Evolutionary conservation across 2,113 vertebrate species (phyloP), one percentile per base, ranked within the genome.

Genomic region (Atlantisia rogersi): DNA sequence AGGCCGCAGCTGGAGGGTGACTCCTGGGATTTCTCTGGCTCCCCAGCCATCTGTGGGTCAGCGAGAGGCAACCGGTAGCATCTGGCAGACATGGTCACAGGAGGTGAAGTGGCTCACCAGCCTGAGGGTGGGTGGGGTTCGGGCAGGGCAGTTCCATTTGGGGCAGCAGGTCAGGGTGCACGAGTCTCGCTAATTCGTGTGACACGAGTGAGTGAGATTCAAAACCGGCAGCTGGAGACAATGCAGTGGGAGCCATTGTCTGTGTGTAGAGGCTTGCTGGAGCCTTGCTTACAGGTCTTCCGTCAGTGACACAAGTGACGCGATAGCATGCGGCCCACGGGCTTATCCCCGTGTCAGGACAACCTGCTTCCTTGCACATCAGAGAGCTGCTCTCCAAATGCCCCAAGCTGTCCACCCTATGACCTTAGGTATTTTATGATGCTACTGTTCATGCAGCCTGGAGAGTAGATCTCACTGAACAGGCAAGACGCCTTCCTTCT

Each of bases 21-120:
- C n/a, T n/a, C 88, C 59, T 1, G 92, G 90, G 94, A 64, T 18
- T 42, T 14, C 9, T 14, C 22, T 5, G 11, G 69, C 92, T 73
- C 58, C 88, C 58, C 82, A 4, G 90, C 90, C 96, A 90, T 88
- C 94, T 96, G 96, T 42, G 67, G 95, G 94, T 70, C 95, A 89
- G 2, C 31, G 93, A 32, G 92, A 50, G 65, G 59, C 96, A 55
- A 2, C 42, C 42, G 59, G 90, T 52, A 73, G 94, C 94, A 92
- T 94, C 96, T 96, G 95, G 84, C 94, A 79, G 62, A 12, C 87
- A 59, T 0, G 15, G 82, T 32, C 67, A 2, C 15, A 4, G 88
- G 74, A 79, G 90, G 62, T 5, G 90, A 59, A 85, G 50, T 8
- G 85, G 0, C 59, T 39, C 15, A 11, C 29, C 83, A 19, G 11